Conservation (phyloP, 64 coral and sea anemone species). For the Pocillopora verrucosa region DNA sequence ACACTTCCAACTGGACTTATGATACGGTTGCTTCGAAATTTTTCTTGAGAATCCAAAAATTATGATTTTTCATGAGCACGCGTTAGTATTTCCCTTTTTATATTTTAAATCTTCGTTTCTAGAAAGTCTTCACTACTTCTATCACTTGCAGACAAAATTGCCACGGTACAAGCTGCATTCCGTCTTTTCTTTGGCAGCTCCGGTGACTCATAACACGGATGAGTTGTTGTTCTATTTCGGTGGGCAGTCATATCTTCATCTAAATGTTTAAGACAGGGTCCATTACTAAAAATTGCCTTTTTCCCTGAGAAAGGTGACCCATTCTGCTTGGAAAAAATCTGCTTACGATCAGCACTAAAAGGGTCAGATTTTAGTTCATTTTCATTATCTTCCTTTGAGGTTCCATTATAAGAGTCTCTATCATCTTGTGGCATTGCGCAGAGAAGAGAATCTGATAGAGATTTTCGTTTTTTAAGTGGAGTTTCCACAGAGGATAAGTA, state of each 20-base stretch:
- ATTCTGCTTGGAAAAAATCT: constrained; percentile 4
- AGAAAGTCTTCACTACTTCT: constrained; percentile 51
- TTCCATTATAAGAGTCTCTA: neutral
- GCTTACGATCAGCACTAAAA: neutral
- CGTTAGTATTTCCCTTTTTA: neutral
- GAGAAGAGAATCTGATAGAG: constrained; percentile 26
- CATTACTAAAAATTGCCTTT: constrained; percentile 8
- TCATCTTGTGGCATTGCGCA: constrained; percentile 13
- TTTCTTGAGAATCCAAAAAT: no score
- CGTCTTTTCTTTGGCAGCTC: constrained; percentile 28
- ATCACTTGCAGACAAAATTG: constrained; percentile 9
- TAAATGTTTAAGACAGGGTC: constrained; percentile 6
- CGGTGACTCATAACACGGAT: constrained; percentile 34
- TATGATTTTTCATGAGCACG: no score
- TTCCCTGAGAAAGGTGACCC: constrained; percentile 21
- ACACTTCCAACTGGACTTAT: no score
- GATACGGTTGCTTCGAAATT: no score
- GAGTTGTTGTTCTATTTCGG: constrained; percentile 48
- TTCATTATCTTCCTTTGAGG: neutral
- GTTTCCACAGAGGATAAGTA: neutral
- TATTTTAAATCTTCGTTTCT: constrained; percentile 63
- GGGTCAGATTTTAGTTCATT: neutral
- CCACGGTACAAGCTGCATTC: constrained; percentile 40
- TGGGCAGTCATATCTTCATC: constrained; percentile 3
- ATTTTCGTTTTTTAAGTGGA: constrained; percentile 33